A percentile compares a stretch with the other conserved stretches of the same genome.
These are phyloP conservation scores for Allacma fusca DNA, from an alignment of 2,888 invertebrate genomes.

Conservation along the genomic window DNA sequence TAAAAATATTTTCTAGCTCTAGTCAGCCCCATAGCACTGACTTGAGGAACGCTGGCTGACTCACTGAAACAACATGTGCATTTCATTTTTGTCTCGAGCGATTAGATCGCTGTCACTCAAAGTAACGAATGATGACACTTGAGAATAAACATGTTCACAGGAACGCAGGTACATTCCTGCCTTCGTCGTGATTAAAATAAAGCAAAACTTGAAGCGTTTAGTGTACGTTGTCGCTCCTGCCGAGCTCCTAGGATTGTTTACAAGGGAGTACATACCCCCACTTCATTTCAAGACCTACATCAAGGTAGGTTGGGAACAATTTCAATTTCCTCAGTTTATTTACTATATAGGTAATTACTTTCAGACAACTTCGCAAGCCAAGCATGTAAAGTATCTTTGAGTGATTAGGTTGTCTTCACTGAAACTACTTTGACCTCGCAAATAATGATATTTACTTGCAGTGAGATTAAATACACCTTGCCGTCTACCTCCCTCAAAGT, in stretches of 20 bases:
- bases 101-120: not conserved
- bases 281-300: not conserved
- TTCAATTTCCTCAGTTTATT: not conserved
- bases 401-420: too few relatives aligned
- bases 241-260: not conserved
- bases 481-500: too few relatives aligned
- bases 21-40: not conserved
- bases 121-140: not conserved
- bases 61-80: constrained; percentile 1
- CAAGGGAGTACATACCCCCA: not conserved
- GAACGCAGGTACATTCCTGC: not conserved
- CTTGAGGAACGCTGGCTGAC: not conserved
- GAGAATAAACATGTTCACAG: constrained; percentile 16
- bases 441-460: too few relatives aligned
- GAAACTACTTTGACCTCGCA: too few relatives aligned
- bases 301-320: constrained; percentile 1
- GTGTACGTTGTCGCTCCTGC: not conserved
- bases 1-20: constrained; percentile 6
- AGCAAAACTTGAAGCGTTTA: not conserved
- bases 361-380: too few relatives aligned
- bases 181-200: not conserved
- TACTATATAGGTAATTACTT: too few relatives aligned
- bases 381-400: too few relatives aligned
- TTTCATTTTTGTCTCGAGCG: not conserved
- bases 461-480: too few relatives aligned